These are phyloP conservation scores for Arge pagana DNA, from an alignment of 2,888 invertebrate genomes.

Conservation along the genomic window DNA sequence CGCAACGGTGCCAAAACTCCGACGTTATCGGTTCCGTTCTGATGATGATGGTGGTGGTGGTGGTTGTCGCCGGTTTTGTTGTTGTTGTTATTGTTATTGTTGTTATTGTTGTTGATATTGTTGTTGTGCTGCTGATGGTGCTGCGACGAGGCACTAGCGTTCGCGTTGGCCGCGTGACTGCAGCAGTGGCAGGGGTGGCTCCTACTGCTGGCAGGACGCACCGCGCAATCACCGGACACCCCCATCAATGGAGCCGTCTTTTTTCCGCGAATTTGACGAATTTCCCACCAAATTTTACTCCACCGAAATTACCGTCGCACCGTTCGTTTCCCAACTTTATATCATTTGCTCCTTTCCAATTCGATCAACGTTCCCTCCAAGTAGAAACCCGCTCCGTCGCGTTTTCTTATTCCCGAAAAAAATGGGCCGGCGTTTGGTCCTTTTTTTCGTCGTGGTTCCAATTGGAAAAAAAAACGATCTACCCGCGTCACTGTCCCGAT, in stretches of 20 bases:
- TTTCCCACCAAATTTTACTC: constrained; percentile 4
- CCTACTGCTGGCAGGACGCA: constrained; percentile 49
- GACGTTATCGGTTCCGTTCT: constrained; percentile 39
- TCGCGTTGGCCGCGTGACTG: constrained; percentile 42
- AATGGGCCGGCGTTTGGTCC: too few relatives aligned
- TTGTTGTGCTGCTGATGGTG: constrained; percentile 33
- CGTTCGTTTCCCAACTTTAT: neutral
- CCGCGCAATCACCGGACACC: constrained; percentile 56
- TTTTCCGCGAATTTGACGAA: constrained; percentile 15
- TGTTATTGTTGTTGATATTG: constrained; percentile 25
- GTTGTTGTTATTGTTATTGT: constrained; percentile 17
- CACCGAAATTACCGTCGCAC: neutral
- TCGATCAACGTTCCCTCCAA: too few relatives aligned
- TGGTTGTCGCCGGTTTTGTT: constrained; percentile 23
- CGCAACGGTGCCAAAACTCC: constrained; percentile 61
- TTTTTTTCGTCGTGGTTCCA: too few relatives aligned
- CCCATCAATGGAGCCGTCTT: constrained; percentile 50
- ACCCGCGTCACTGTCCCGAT: too few relatives aligned
- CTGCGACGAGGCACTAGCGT: constrained; percentile 39
- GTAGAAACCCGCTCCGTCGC: too few relatives aligned
- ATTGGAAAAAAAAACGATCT: too few relatives aligned
- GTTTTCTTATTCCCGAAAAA: too few relatives aligned
- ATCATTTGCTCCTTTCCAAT: neutral
- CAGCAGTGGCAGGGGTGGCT: constrained; percentile 53
- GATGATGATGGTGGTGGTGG: constrained; percentile 22